Evolutionary conservation across 92 coral and sea anemone species (phyloP), one percentile per base, ranked within the genome.

Genomic region (Pocillopora grandis): DNA sequence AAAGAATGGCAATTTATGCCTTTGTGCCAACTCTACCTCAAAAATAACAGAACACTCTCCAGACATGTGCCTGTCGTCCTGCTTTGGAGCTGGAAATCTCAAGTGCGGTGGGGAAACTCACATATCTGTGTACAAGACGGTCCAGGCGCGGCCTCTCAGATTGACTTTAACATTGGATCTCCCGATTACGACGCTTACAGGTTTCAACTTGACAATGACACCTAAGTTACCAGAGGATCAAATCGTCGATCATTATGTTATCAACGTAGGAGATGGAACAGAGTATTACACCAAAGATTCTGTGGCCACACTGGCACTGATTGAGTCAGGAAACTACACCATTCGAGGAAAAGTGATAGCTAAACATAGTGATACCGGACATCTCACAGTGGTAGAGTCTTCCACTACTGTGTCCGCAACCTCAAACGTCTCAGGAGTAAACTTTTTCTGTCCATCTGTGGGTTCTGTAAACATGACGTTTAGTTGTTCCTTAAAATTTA

Each of bases 91-190:
- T 52, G 83, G 85, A 12, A 67, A 77, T 23, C 48, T 62, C 31
- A 72, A 75, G 67, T 95, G 98, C 61, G 98, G 98, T 42, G 93
- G 98, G 14, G 42, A 18, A 63, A 68, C 75, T 18, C 78, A 77
- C 61, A 72, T 92, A 55, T 33, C 73, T 33, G 86, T 76, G 58
- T 71, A 84, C 21, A 75, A 79, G 58, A 68, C 76, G 35, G 65
- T 82, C 14, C 49, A 76, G 16, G 65, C 79, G 20, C 80, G 83
- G 59, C 76, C 86, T 21, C 58, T 63, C 2, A 87, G 89, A 62
- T 73, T 83, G 33, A 57, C 35, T 1, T 35, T 86, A 49, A 67
- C 87, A 2, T 85, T 67, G 19, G 71, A 84, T 31, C 13, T 68
- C n/a, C 27, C 64, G n/a, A 85, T 80, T 42, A 27, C 55, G 18